These are phyloP conservation scores for Alloscopus bannaensis DNA, from an alignment of 2,888 invertebrate genomes.

Conservation along the genomic window DNA sequence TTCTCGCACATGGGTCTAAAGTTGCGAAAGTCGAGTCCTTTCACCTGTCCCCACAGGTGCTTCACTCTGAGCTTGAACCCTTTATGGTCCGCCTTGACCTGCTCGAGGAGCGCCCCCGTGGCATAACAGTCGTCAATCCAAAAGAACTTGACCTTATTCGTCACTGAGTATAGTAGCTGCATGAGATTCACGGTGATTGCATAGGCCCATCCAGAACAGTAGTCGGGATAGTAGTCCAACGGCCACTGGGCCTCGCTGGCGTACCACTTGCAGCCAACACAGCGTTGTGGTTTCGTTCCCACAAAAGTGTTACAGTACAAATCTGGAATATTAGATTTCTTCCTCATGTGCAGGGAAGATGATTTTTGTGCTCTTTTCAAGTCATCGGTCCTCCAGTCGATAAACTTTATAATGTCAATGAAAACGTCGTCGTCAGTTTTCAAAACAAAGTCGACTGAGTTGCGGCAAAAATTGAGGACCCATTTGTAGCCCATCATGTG, in stretches of 20 bases:
- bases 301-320: conserved; percentile 73
- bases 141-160: conserved; percentile 75
- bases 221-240: conserved; percentile 73
- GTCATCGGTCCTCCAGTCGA: conserved; percentile 70
- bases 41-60: conserved; percentile 32
- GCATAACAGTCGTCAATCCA: conserved; percentile 77
- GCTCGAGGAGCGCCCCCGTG: conserved; percentile 42
- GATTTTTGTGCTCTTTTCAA: no score
- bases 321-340: background rate
- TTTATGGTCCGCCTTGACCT: background rate
- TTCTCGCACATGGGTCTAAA: conserved; percentile 42
- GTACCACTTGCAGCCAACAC: conserved; percentile 72
- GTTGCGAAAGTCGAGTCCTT: conserved; percentile 27
- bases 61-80: conserved; percentile 2
- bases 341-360: conserved; percentile 60
- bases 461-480: conserved; percentile 71
- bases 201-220: conserved; percentile 74
- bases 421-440: conserved; percentile 74
- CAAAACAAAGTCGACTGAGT: conserved; percentile 71
- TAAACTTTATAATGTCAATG: conserved; percentile 73
- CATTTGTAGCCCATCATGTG: conserved; percentile 74
- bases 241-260: conserved; percentile 73
- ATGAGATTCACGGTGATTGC: conserved; percentile 73
- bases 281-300: conserved; percentile 67
- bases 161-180: conserved; percentile 74